Base-by-base conservation (phyloP, 2,113 vertebrate species). In the Astatoreochromis straeleni region DNA sequence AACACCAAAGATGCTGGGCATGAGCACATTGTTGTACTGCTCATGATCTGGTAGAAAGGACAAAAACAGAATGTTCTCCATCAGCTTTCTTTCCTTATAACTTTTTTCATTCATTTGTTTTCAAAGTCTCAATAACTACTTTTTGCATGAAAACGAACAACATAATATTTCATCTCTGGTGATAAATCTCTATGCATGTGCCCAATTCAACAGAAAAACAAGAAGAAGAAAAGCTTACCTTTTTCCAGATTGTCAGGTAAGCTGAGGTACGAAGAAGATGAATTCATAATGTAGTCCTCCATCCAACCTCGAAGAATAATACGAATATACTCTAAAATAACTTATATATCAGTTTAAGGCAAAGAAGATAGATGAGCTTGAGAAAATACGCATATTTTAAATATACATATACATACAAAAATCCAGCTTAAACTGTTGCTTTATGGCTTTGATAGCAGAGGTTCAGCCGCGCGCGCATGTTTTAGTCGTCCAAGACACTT, bases 1-100 rank as follows among this genome's bases (percentile, higher is more conserved):
- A 83, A 95, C 84, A 5, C 94, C 94, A 29, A 95, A 97, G 42
- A 96, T 90, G 81, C 94, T 94, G 26, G 96, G 94, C 94, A 94
- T 95, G 89, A 96, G 91, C 45, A 95, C 91, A 24, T 83, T 94
- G 80, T 90, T 85, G 33, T 96, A 96, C 14, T 88, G 83, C 12
- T 87, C 80, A 19, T 60, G 63, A 11, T 89, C 92, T 94, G 84
- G 13, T 19, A 55, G 6, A 79, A 55, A 85, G 5, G 31, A 55
- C 1, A 82, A 31, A 83, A 78, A 51, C 26, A 51, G 7, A 78
- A 78, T 78, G 17, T n/a, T 78, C 26, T 78, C 73, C 45, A 19
- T 78, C 73, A 78, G 17, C 16, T 49, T 49, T 47, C 45, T 12
- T 29, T 45, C 14, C 45, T 29, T 31, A 31, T 1, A 31, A 51